Evolutionary conservation across 2,113 vertebrate species (phyloP).

Genomic region (Upupa epops): DNA sequence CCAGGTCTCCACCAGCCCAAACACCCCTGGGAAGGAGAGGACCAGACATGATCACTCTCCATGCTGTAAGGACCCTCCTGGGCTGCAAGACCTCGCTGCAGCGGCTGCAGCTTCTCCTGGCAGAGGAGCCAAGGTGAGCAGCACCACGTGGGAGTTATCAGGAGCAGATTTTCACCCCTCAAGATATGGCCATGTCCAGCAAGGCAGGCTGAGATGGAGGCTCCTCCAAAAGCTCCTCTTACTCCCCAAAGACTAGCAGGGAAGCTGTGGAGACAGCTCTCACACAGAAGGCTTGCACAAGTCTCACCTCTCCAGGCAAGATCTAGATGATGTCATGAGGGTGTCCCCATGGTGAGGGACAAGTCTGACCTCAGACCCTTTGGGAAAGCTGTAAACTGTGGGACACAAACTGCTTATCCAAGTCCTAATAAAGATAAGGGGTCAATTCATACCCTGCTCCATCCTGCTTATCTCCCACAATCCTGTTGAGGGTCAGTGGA

Average conservation of each 20-base stretch:
- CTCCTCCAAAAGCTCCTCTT: not conserved
- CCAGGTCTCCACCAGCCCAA: not conserved
- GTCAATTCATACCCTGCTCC: not conserved
- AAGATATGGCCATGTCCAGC: not conserved
- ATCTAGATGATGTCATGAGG: not conserved
- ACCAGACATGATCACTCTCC: not conserved
- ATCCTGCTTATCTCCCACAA: rapidly evolving
- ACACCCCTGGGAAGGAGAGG: not conserved
- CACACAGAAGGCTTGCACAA: not conserved
- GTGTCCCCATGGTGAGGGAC: not conserved
- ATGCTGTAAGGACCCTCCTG: not conserved
- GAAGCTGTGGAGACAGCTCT: not conserved
- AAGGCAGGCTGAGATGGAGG: not conserved
- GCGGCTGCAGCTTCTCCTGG: too few relatives aligned
- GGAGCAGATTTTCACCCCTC: not conserved
- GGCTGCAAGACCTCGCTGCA: not conserved
- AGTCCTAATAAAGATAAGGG: conserved; percentile 39
- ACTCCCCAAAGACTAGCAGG: not conserved
- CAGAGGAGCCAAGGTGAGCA: not conserved
- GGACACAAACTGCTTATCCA: not conserved
- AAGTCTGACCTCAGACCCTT: not conserved
- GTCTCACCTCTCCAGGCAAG: not conserved
- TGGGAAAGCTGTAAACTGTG: not conserved
- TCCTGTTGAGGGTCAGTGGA: not conserved
- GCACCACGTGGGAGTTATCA: rapidly evolving